phyloP scores from a whole-genome alignment of 2,888 invertebrate genomes.

The Andrena bucephala region DNA sequence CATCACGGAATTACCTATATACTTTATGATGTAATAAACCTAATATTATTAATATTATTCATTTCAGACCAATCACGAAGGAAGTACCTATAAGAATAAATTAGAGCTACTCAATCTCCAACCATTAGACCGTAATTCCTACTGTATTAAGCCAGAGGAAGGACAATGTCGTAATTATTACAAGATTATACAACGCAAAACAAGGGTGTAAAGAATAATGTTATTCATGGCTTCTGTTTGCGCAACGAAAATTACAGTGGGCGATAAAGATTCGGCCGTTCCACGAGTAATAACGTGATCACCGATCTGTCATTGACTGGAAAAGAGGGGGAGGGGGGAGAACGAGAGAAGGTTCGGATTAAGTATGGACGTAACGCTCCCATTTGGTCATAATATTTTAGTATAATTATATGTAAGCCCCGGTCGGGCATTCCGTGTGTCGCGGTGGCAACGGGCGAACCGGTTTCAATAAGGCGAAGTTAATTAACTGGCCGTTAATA shows the following conservation, averaged over 20 bases:
- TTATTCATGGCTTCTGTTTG: background rate
- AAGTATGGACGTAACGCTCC: slow-evolving; percentile 66
- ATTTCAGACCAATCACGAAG: too few relatives aligned
- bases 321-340: background rate
- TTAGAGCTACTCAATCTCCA: too few relatives aligned
- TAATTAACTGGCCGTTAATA: slow-evolving; percentile 81
- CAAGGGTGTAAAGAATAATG: background rate
- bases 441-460: slow-evolving; percentile 72
- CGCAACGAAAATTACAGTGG: background rate
- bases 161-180: background rate
- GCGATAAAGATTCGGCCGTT: slow-evolving; percentile 2
- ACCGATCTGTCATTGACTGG: background rate
- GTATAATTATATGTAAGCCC: slow-evolving; percentile 75
- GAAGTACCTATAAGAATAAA: too few relatives aligned
- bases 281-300: slow-evolving; percentile 7
- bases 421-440: slow-evolving; percentile 45
- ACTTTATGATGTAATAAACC: too few relatives aligned
- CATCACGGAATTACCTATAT: too few relatives aligned
- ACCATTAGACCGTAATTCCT: background rate
- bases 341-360: background rate
- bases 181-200: background rate
- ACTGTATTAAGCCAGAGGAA: background rate
- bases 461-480: slow-evolving; percentile 79
- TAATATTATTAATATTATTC: too few relatives aligned
- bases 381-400: slow-evolving; percentile 76